These are phyloP conservation scores for Caenorhabditis sp. DNA, from an alignment of 2,888 invertebrate genomes.

Conservation along the genomic window DNA sequence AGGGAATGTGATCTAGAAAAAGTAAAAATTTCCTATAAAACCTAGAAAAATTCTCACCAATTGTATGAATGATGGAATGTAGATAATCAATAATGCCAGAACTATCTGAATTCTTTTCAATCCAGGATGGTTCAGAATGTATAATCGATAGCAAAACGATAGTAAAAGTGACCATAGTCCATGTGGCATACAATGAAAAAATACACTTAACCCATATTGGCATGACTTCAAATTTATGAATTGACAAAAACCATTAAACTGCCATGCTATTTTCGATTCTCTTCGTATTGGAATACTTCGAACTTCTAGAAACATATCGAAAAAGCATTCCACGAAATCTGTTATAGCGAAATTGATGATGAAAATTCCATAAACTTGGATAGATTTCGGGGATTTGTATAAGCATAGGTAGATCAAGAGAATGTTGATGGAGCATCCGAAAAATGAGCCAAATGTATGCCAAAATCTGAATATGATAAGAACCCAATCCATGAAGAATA, in stretches of 20 bases:
- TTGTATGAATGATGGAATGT: too few relatives aligned
- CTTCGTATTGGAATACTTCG: not conserved
- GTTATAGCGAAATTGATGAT: not conserved
- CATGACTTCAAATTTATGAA: not conserved
- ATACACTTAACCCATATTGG: not conserved
- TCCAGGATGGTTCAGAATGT: too few relatives aligned
- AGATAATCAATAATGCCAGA: too few relatives aligned
- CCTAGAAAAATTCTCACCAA: too few relatives aligned
- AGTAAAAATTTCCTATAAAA: too few relatives aligned
- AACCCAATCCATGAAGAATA: not conserved
- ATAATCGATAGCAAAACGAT: too few relatives aligned
- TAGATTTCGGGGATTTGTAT: not conserved
- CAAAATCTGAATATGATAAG: not conserved
- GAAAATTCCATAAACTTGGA: not conserved
- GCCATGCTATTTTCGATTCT: not conserved
- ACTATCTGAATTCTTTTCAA: too few relatives aligned
- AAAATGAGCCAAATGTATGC: not conserved
- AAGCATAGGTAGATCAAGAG: not conserved
- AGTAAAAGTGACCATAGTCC: too few relatives aligned
- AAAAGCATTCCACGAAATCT: not conserved
- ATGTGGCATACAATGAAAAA: not conserved
- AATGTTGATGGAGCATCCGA: not conserved
- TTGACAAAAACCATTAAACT: not conserved
- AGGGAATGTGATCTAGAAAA: too few relatives aligned
- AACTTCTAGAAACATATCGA: not conserved